Evolutionary conservation across 2,797 vertebrate species (phyloP).

Genomic region (Pteropus rufus): DNA sequence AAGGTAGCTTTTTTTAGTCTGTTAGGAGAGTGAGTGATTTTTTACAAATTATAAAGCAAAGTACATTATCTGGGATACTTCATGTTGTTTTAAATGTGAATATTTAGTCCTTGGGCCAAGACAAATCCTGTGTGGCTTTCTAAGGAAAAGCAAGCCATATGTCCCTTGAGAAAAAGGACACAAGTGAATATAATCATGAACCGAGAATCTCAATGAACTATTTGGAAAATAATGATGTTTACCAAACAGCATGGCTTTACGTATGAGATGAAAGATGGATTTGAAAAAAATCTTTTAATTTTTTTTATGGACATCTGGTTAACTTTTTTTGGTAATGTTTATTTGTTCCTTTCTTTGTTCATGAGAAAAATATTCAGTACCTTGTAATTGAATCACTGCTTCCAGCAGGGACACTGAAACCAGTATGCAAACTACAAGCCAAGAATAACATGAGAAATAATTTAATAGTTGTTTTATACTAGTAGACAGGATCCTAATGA

Average conservation of each 20-base stretch:
- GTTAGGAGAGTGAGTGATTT: neutral
- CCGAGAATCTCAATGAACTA: neutral
- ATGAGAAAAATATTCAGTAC: neutral
- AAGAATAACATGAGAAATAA: constrained; percentile 30
- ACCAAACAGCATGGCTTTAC: neutral
- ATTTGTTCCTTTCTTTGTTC: constrained; percentile 13
- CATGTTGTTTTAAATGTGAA: constrained; percentile 21
- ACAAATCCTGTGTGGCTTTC: neutral
- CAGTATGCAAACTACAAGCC: neutral
- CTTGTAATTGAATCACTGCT: neutral
- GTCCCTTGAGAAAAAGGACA: neutral
- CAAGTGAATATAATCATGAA: neutral
- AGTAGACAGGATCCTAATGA: constrained; percentile 1
- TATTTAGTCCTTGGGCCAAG: neutral
- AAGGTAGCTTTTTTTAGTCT: neutral
- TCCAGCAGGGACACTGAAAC: neutral
- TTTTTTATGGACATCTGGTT: neutral
- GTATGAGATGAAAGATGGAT: neutral
- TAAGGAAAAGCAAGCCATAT: neutral
- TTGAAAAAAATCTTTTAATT: neutral
- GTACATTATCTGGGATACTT: neutral
- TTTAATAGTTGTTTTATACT: constrained; percentile 3
- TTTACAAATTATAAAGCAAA: constrained; percentile 14
- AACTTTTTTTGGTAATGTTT: neutral
- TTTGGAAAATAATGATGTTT: neutral